Evolutionary conservation across 2,888 invertebrate species (phyloP).

Genomic region (Sphaeridia pumilis): DNA sequence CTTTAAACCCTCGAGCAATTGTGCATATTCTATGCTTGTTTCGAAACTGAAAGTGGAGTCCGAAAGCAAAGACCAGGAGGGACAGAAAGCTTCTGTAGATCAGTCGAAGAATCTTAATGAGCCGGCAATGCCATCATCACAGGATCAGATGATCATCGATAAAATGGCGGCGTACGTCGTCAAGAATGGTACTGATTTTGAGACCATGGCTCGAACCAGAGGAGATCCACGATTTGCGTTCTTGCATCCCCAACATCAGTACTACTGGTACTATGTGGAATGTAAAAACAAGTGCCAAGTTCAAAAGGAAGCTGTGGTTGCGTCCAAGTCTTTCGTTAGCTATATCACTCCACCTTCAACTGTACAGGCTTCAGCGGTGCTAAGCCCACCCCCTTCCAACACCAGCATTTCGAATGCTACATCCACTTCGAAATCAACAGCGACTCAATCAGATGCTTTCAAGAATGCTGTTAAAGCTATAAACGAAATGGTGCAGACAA

Average conservation of each 20-base stretch:
- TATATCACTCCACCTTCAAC: too few species aligned
- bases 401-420: too few species aligned
- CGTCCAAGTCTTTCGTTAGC: slow-evolving; percentile 26
- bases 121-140: slow-evolving; percentile 56
- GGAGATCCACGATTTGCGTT: slow-evolving; percentile 78
- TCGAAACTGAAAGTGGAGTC: slow-evolving; percentile 63
- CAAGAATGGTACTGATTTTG: slow-evolving; percentile 88
- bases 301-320: slow-evolving; percentile 28
- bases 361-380: too few species aligned
- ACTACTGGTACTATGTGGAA: slow-evolving; percentile 62
- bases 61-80: not conserved
- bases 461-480: too few species aligned
- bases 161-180: slow-evolving; percentile 95
- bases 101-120: not conserved
- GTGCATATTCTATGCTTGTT: slow-evolving; percentile 76
- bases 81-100: not conserved
- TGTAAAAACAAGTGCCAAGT: slow-evolving; percentile 31
- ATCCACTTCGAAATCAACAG: too few species aligned
- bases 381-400: too few species aligned
- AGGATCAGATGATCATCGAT: slow-evolving; percentile 76
- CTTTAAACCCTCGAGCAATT: slow-evolving; percentile 39
- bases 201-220: slow-evolving; percentile 69
- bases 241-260: slow-evolving; percentile 61
- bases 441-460: too few species aligned
- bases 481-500: too few species aligned